Evolutionary conservation across 1,140 invertebrate species (phyloP).

Genomic region (Meloidogyne exigua): DNA sequence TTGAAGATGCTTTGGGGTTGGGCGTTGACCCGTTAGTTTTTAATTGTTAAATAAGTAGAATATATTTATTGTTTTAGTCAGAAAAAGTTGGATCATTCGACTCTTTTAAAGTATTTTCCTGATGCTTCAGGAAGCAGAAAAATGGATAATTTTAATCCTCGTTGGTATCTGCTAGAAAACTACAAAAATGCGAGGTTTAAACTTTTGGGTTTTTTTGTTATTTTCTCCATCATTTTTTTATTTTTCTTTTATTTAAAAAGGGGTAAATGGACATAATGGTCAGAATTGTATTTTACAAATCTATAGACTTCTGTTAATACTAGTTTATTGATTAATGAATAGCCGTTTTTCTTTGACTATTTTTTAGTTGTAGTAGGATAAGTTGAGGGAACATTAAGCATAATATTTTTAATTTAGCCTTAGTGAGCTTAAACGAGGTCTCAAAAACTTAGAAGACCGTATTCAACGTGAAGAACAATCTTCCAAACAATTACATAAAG

Average conservation of each 20-base stretch:
- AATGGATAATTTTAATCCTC: conserved; percentile 86
- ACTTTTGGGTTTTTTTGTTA: not conserved
- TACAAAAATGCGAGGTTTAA: conserved; percentile 71
- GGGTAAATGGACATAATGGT: not conserved
- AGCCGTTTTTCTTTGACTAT: no score
- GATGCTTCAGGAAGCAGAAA: conserved; percentile 82
- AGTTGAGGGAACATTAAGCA: no score
- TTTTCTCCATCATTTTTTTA: no score
- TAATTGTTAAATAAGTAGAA: not conserved
- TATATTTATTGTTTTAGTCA: conserved; percentile 33
- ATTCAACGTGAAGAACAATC: conserved; percentile 51
- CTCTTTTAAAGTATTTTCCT: conserved; percentile 82
- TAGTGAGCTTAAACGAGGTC: conserved; percentile 47
- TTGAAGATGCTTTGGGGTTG: conserved; percentile 85
- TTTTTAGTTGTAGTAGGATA: no score
- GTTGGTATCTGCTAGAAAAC: conserved; percentile 92
- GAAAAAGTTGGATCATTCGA: conserved; percentile 34
- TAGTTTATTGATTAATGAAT: no score
- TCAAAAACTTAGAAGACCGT: conserved; percentile 52
- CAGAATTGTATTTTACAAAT: no score
- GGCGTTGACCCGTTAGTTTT: conserved; percentile 82
- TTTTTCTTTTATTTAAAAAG: no score
- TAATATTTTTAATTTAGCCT: conserved; percentile 43
- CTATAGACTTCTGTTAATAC: no score
- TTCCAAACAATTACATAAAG: conserved; percentile 60